These are phyloP conservation scores for Sarcophaga variegata DNA, from an alignment of 2,888 invertebrate species.

Conservation along the genomic window DNA sequence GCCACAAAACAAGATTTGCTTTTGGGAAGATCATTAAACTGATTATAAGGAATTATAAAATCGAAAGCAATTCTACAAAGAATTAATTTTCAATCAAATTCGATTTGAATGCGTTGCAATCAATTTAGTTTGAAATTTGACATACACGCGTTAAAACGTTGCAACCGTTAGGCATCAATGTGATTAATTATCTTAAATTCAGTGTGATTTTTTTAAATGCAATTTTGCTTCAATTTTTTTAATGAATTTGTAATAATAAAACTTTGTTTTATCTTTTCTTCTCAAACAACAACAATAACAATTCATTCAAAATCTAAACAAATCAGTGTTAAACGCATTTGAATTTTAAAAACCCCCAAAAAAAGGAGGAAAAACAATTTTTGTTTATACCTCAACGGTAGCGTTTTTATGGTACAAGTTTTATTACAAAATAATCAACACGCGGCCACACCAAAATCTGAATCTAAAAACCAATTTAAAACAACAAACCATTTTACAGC, in stretches of 20 bases:
- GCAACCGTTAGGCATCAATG: background rate
- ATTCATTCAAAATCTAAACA: background rate
- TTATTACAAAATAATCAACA: conserved; percentile 38
- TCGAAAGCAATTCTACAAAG: conserved; percentile 24
- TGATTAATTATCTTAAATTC: no score
- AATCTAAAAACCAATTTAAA: background rate
- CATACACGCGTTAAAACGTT: conserved; percentile 36
- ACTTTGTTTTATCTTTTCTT: background rate
- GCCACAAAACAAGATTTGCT: conserved; percentile 36
- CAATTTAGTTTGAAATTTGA: background rate
- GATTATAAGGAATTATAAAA: conserved; percentile 10
- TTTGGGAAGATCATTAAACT: conserved; percentile 52
- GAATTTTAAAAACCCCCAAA: conserved; percentile 32
- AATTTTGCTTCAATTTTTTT: background rate
- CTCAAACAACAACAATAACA: background rate
- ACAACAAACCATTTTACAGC: conserved; percentile 2
- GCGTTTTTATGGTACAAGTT: conserved; percentile 28
- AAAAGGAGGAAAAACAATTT: background rate
- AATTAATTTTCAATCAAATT: conserved; percentile 41
- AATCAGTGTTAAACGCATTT: conserved; percentile 55
- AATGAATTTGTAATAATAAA: background rate
- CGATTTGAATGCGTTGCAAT: conserved; percentile 38
- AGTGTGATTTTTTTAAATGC: background rate
- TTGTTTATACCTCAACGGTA: conserved; percentile 59
- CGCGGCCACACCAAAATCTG: background rate